phyloP scores from a whole-genome alignment of 1,140 invertebrate species.

The Parasteatoda tepidariorum region DNA sequence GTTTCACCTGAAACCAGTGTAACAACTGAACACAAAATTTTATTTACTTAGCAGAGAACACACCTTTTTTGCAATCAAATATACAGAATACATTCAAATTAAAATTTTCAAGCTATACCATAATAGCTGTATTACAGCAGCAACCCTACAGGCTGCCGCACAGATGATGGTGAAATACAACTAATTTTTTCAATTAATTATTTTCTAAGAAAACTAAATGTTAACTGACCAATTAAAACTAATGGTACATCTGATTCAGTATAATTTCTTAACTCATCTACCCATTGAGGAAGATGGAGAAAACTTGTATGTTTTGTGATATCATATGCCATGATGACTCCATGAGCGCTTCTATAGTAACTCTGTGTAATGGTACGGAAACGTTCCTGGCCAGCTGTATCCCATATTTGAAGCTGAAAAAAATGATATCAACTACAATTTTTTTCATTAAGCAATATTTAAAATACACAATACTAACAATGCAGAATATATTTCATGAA shows the following conservation, averaged over 20 bases:
- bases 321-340: slow-evolving; percentile 96
- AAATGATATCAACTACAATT: background rate
- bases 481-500: too few species aligned
- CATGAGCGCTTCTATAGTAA: slow-evolving; percentile 97
- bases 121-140: too few species aligned
- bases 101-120: too few species aligned
- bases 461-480: background rate
- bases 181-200: too few species aligned
- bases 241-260: slow-evolving; percentile 90
- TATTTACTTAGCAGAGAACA: too few species aligned
- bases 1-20: too few species aligned
- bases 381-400: slow-evolving; percentile 95
- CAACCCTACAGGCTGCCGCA: too few species aligned
- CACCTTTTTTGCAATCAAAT: too few species aligned
- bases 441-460: background rate
- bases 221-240: slow-evolving; percentile 82
- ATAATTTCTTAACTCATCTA: slow-evolving; percentile 93
- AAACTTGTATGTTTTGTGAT: slow-evolving; percentile 93
- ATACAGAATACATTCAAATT: too few species aligned
- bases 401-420: slow-evolving; percentile 96
- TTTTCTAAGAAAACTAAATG: too few species aligned
- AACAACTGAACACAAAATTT: too few species aligned
- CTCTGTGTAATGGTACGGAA: slow-evolving; percentile 98
- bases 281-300: slow-evolving; percentile 89
- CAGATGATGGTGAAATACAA: too few species aligned